Percentiles rank a stretch among this genome's conserved stretches.
Conservation (phyloP, 2,888 invertebrate genomes). For the Cephonodes hylas region DNA sequence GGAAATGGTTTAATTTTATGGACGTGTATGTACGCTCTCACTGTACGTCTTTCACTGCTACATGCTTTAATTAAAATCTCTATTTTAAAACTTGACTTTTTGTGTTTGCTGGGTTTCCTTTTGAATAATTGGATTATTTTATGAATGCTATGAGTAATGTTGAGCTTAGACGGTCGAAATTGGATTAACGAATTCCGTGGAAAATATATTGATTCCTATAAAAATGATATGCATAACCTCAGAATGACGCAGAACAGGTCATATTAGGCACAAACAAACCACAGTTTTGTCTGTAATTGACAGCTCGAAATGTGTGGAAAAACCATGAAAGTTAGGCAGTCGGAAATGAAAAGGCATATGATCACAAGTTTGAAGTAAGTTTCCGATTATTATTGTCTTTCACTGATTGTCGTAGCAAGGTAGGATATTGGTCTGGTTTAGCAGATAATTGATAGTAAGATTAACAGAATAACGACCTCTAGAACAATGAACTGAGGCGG, state of each 20-base stretch:
- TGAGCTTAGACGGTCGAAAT: neutral
- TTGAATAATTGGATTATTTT: neutral
- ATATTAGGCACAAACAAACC: neutral
- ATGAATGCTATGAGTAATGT: neutral
- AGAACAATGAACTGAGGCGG: too few relatives aligned
- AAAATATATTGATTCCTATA: neutral
- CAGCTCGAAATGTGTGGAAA: neutral
- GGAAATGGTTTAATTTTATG: slow-evolving; percentile 33
- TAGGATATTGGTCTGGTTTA: too few relatives aligned
- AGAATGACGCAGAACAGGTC: slow-evolving; percentile 5
- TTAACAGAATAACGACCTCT: too few relatives aligned
- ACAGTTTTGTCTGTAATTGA: slow-evolving; percentile 12
- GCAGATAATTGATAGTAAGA: too few relatives aligned
- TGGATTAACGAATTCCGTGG: neutral
- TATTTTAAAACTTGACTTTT: slow-evolving; percentile 9
- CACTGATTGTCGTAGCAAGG: too few relatives aligned
- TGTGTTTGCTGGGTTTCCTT: neutral
- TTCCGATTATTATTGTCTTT: too few relatives aligned
- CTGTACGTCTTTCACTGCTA: slow-evolving; percentile 20
- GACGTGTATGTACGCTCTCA: slow-evolving; percentile 26
- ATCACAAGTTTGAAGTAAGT: too few relatives aligned
- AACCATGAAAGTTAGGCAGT: neutral
- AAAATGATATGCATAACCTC: neutral
- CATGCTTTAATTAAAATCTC: slow-evolving; percentile 15
- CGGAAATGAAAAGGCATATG: neutral